Percentiles rank a stretch among this genome's conserved stretches.
phyloP scores from a whole-genome alignment of 2,797 vertebrate genomes.

The Aphelocoma californica region DNA sequence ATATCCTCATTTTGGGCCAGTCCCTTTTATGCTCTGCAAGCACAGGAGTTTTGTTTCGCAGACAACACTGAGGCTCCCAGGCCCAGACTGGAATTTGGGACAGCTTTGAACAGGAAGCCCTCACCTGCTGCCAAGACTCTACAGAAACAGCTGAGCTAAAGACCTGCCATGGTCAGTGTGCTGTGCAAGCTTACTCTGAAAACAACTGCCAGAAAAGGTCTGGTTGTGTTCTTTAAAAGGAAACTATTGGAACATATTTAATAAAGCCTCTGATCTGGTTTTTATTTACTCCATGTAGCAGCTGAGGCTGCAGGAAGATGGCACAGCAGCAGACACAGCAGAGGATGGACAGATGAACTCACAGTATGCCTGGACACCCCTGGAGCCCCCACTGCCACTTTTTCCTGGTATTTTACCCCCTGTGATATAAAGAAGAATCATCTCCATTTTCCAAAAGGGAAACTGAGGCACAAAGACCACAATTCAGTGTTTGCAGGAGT shows the following conservation, averaged over 20 bases:
- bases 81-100: background rate
- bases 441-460: background rate
- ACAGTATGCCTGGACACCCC: background rate
- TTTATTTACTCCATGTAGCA: background rate
- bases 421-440: background rate
- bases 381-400: background rate
- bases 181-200: background rate
- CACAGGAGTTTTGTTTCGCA: background rate
- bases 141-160: background rate
- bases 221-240: background rate
- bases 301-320: background rate
- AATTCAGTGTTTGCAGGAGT: background rate
- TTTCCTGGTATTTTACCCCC: background rate
- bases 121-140: background rate
- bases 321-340: background rate
- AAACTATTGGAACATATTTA: background rate
- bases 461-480: background rate
- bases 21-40: background rate
- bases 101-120: background rate
- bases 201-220: background rate
- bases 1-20: background rate
- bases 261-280: background rate
- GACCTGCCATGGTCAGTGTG: background rate
- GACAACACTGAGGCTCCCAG: rapidly evolving
- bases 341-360: background rate